These are phyloP conservation scores for Ophraella communa DNA, from an alignment of 2,888 invertebrate genomes.

Conservation along the genomic window DNA sequence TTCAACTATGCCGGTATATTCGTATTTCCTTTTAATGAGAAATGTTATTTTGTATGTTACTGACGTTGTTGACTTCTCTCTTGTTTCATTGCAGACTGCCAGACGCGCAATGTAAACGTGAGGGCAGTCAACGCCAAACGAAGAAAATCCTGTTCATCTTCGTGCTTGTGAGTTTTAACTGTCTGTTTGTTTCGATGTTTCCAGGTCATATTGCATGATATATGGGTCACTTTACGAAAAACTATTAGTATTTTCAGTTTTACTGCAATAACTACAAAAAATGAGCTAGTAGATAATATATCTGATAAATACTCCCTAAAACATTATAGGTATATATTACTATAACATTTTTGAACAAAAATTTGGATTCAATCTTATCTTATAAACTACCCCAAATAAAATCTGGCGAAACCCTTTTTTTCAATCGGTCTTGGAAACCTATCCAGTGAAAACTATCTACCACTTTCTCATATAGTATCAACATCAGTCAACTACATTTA, in stretches of 20 bases:
- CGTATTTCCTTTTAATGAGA: background rate
- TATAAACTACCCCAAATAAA: background rate
- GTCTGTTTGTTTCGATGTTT: slow-evolving; percentile 56
- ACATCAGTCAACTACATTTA: no score
- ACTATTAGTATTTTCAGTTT: slow-evolving; percentile 1
- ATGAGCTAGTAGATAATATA: background rate
- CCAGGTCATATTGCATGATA: slow-evolving; percentile 41
- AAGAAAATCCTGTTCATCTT: slow-evolving; percentile 69
- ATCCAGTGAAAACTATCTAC: background rate
- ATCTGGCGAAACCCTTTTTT: no score
- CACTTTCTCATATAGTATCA: no score
- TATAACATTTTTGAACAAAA: no score
- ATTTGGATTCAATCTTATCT: no score
- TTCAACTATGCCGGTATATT: background rate
- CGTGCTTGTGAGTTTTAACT: slow-evolving; percentile 71
- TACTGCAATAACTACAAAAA: background rate
- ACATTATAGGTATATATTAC: no score
- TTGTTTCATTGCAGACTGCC: slow-evolving; percentile 79
- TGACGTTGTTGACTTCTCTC: slow-evolving; percentile 62
- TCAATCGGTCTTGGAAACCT: background rate
- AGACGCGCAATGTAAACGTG: slow-evolving; percentile 77
- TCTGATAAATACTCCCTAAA: background rate
- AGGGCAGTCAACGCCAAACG: slow-evolving; percentile 74
- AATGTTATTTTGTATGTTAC: slow-evolving; percentile 19
- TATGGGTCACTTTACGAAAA: slow-evolving; percentile 7